Percentiles rank a stretch among this genome's conserved stretches.
phyloP scores from a whole-genome alignment of 2,888 invertebrate genomes.

The Arctia plantaginis region DNA sequence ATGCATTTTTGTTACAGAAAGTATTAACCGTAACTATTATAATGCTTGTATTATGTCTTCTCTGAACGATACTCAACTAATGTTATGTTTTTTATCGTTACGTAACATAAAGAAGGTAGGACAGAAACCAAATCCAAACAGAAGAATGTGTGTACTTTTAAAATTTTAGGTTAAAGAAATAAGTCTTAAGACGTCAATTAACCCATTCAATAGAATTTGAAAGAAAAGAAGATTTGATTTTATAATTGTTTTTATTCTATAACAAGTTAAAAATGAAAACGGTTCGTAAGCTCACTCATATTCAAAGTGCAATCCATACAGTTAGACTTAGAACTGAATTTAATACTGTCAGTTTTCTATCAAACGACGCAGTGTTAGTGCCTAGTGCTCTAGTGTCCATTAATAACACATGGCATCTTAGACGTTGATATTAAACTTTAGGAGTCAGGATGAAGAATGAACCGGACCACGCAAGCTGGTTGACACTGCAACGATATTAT shows the following conservation, averaged over 20 bases:
- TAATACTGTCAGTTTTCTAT: conserved; percentile 41
- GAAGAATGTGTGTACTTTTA: no score
- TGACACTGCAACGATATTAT: conserved; percentile 30
- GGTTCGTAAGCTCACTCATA: background rate
- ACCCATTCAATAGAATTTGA: no score
- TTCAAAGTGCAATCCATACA: no score
- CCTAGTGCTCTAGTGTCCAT: conserved; percentile 54
- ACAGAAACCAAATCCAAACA: no score
- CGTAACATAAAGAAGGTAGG: no score
- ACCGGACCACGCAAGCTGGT: conserved; percentile 32
- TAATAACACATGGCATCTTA: conserved; percentile 69
- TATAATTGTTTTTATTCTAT: background rate
- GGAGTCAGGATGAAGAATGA: conserved; percentile 66
- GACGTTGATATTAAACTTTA: conserved; percentile 72
- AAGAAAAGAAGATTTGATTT: background rate
- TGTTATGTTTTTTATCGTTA: no score
- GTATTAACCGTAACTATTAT: no score
- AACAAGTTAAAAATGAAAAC: background rate
- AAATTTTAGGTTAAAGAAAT: no score
- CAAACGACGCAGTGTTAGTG: conserved; percentile 46
- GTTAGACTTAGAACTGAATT: conserved; percentile 18
- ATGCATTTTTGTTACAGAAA: no score
- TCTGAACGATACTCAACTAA: no score
- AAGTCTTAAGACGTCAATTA: no score
- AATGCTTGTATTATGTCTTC: no score